Base-by-base conservation (phyloP, 2,797 vertebrate genomes). In the Karalla daura region DNA sequence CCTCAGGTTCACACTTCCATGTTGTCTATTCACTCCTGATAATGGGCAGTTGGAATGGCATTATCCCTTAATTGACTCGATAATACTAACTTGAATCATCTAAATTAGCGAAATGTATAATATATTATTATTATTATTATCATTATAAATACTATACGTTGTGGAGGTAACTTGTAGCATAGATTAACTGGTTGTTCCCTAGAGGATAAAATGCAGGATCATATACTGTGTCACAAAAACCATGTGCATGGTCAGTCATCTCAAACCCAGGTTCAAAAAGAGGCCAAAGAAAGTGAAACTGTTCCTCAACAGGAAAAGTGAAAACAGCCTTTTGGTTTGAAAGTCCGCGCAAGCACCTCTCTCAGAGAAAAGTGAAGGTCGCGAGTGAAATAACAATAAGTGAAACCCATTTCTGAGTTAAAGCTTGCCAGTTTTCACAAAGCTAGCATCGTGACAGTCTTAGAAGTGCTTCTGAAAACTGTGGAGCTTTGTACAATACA, bases 311-410 rank as follows among this genome's bases (percentile, higher is more conserved):
- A 37, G 44, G 43, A 14, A 28, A 25, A 37, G 23, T 24, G 18
- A 58, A 70, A 45, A 27, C 41, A 41, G 35, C 53, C 4, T 28
- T 28, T n/a, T 37, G 17, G 17, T 45, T 25, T 25, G 15, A n/a
- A 23, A 30, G 6, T 28, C 44, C 49, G 33, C 15, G 18, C 20
- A 12, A n/a, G n/a, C n/a, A n/a, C n/a, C n/a, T 15, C 21, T n/a
- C 32, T 32, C 14, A 1, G 18, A 10, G 25, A 25, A 33, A 2
- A 27, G 32, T 59, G 28, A 13, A 43, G 3, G 14, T 20, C 13
- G 32, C 8, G 15, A 27, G 30, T 7, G 7, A 24, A 35, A 20
- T 35, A 17, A 45, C 13, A 39, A 40, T 5, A 23, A 62, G 18
- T 5, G 3, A 41, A 41, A 17, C 15, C 23, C 13, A n/a, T 17